These are phyloP conservation scores for Gasterosteus aculeatus DNA, from an alignment of 2,113 vertebrate genomes.

Conservation along the genomic window DNA sequence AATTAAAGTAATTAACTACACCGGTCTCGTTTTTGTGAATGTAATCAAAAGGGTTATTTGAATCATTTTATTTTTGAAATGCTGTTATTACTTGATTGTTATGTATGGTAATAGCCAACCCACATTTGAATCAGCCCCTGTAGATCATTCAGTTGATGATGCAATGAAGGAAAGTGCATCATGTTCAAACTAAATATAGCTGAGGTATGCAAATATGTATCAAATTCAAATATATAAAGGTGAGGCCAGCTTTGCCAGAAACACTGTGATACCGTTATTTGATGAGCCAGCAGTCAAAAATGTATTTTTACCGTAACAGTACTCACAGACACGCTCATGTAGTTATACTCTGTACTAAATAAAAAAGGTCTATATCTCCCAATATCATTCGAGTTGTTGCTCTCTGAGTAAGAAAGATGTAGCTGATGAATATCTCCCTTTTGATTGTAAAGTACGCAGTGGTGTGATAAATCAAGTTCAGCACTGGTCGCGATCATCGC, in stretches of 20 bases:
- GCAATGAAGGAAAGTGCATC: background rate
- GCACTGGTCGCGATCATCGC: slow-evolving; percentile 37
- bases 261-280: background rate
- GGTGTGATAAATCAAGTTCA: slow-evolving; percentile 26
- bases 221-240: background rate
- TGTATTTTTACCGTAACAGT: background rate
- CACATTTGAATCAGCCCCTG: background rate
- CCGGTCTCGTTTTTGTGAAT: slow-evolving; percentile 10
- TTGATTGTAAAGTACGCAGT: slow-evolving; percentile 28
- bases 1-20: slow-evolving; percentile 2
- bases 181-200: background rate
- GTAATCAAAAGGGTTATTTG: slow-evolving; percentile 32
- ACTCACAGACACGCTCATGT: slow-evolving; percentile 5
- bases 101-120: slow-evolving; percentile 1
- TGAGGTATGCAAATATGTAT: slow-evolving; percentile 1
- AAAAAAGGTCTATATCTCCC: slow-evolving; percentile 38
- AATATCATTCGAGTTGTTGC: slow-evolving; percentile 10
- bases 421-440: background rate
- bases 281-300: background rate
- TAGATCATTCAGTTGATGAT: background rate
- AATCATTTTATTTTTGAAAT: too few species aligned
- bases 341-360: slow-evolving; percentile 7
- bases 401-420: background rate
- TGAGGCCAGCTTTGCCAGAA: background rate
- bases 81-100: background rate